Evolutionary conservation across 2,888 invertebrate species (phyloP).

Genomic region (Salpingus planirostris): DNA sequence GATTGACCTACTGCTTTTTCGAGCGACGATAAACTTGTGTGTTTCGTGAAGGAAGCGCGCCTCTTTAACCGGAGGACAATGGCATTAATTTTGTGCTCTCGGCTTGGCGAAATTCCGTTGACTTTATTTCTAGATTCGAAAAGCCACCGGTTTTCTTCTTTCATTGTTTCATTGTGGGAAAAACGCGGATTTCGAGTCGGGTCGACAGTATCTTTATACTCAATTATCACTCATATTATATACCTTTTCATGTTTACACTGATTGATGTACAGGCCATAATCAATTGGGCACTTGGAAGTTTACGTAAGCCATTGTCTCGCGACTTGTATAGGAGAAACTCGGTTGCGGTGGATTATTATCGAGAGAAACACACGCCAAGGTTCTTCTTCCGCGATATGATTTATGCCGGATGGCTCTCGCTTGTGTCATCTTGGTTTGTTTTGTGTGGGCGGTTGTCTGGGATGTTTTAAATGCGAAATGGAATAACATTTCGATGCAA

Average conservation of each 20-base stretch:
- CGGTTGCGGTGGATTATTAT: slow-evolving; percentile 10
- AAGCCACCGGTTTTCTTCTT: too few relatives aligned
- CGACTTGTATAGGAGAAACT: slow-evolving; percentile 9
- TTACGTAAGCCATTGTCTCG: slow-evolving; percentile 10
- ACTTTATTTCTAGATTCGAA: too few relatives aligned
- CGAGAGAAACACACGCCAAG: too few relatives aligned
- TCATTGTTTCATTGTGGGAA: too few relatives aligned
- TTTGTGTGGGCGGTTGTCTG: slow-evolving; percentile 8
- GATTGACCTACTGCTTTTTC: too few relatives aligned
- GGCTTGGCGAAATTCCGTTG: too few relatives aligned
- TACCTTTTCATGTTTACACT: background rate
- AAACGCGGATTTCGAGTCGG: too few relatives aligned
- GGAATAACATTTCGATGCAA: slow-evolving; percentile 8
- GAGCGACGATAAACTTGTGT: too few relatives aligned
- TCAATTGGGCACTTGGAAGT: slow-evolving; percentile 11
- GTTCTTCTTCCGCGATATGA: slow-evolving; percentile 15
- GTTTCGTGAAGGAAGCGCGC: too few relatives aligned
- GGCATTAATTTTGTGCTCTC: too few relatives aligned
- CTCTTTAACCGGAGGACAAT: too few relatives aligned
- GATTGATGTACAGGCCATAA: slow-evolving; percentile 10
- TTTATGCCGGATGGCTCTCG: slow-evolving; percentile 14
- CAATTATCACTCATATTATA: background rate
- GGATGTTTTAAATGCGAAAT: slow-evolving; percentile 3
- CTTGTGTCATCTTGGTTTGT: slow-evolving; percentile 14
- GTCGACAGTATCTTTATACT: too few relatives aligned